phyloP scores from a whole-genome alignment of 2,797 vertebrate genomes.

The Pelochelys cantorii region DNA sequence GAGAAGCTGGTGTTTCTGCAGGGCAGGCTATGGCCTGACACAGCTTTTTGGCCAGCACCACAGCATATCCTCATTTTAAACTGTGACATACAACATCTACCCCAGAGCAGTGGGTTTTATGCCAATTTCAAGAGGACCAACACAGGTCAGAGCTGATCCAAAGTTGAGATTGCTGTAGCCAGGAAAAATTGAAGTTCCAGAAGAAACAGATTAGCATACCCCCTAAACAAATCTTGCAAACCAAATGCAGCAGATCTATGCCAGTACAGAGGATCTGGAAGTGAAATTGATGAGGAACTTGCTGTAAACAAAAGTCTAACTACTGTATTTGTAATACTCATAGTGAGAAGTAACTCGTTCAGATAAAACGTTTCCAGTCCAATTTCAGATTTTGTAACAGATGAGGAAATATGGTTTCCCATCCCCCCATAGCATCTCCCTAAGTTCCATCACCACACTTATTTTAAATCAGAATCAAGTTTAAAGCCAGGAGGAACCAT shows the following conservation, averaged over 20 bases:
- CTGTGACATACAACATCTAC: not conserved
- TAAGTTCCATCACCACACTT: not conserved
- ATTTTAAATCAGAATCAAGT: not conserved
- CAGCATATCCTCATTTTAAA: not conserved
- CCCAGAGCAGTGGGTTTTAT: not conserved
- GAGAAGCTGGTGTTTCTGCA: not conserved
- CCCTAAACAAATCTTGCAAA: not conserved
- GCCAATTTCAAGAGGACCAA: not conserved
- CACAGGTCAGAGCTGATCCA: not conserved
- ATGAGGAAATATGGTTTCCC: not conserved
- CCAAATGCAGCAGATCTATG: not conserved
- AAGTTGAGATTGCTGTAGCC: not conserved
- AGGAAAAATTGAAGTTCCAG: not conserved
- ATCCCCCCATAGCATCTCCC: not conserved
- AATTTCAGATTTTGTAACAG: not conserved
- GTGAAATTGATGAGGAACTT: not conserved
- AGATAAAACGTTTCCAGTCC: not conserved
- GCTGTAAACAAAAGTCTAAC: not conserved
- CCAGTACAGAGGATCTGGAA: not conserved
- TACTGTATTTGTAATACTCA: not conserved
- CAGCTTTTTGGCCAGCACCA: not conserved
- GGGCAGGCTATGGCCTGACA: not conserved
- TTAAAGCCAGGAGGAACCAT: not conserved
- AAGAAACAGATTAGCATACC: not conserved
- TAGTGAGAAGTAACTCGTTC: not conserved